A percentile compares a stretch with the other conserved stretches of the same genome.
These are phyloP conservation scores for Jaculus jaculus DNA, from an alignment of 2,113 vertebrate genomes.

Conservation along the genomic window DNA sequence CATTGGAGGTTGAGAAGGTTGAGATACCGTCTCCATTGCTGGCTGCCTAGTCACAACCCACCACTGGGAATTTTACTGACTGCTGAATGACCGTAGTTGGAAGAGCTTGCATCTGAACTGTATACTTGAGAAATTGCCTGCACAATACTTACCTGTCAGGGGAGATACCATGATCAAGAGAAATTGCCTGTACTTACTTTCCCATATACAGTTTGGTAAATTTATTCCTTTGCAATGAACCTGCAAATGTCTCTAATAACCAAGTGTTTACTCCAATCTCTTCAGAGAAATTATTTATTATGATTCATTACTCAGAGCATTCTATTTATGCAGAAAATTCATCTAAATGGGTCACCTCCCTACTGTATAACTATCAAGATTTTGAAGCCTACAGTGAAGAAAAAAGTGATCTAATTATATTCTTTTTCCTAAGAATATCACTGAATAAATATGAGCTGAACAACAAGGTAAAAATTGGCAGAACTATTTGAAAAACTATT, in stretches of 20 bases:
- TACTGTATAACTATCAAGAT: constrained; percentile 16
- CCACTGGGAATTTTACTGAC: not conserved
- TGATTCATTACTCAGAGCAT: constrained; percentile 41
- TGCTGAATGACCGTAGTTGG: not conserved
- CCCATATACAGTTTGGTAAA: not conserved
- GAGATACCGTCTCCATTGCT: not conserved
- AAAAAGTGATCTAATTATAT: constrained; percentile 40
- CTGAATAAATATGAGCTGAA: not conserved
- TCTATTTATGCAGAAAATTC: constrained; percentile 18
- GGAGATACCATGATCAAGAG: not conserved
- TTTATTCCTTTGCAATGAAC: constrained; percentile 26
- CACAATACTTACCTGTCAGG: no score
- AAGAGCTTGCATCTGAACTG: not conserved
- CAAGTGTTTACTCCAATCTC: constrained; percentile 11
- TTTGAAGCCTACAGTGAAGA: constrained; percentile 26
- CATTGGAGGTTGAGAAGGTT: not conserved
- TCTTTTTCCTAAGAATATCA: constrained; percentile 21
- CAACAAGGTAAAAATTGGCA: constrained; percentile 18
- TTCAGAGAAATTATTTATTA: not conserved
- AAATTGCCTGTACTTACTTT: not conserved
- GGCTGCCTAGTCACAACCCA: not conserved
- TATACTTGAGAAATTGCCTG: not conserved
- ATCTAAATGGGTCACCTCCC: constrained; percentile 9
- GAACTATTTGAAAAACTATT: not conserved
- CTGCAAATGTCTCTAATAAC: not conserved